Evolutionary conservation across 2,797 vertebrate genomes (phyloP).

Genomic region (Gephyroberyx darwinii): DNA sequence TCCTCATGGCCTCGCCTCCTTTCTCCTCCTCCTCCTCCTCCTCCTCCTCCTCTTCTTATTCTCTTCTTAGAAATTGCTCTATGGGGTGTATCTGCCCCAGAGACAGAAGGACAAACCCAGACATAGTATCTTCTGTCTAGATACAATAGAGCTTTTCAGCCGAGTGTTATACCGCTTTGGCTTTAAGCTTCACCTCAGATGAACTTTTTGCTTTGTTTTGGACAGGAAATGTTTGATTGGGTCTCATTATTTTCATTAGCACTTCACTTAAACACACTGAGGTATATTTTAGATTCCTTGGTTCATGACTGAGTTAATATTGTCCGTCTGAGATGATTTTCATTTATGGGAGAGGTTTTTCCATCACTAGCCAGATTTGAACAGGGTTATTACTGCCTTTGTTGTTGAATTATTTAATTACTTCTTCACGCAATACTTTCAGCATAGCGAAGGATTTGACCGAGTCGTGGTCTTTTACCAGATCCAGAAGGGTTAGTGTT

Average conservation of each 20-base stretch:
- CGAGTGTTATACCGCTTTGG: not conserved
- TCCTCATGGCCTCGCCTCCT: conserved; percentile 61
- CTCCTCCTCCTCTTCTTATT: conserved; percentile 30
- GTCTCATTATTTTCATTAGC: conserved; percentile 3
- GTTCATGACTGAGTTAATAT: not conserved
- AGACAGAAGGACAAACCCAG: conserved; percentile 63
- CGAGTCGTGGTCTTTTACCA: not conserved
- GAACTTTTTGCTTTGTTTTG: conserved; percentile 39
- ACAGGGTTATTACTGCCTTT: not conserved
- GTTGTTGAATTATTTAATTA: conserved; percentile 2
- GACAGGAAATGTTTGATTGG: not conserved
- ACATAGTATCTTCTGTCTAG: conserved; percentile 21
- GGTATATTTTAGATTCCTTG: not conserved
- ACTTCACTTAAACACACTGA: not conserved
- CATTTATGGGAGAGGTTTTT: conserved; percentile 13
- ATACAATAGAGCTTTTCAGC: conserved; percentile 1
- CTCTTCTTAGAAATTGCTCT: conserved; percentile 48
- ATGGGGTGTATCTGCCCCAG: conserved; percentile 60
- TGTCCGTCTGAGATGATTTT: not conserved
- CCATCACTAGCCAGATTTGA: conserved; percentile 9
- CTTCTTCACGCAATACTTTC: not conserved
- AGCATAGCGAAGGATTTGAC: not conserved
- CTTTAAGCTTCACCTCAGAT: conserved; percentile 18
- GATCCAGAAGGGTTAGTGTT: not conserved
- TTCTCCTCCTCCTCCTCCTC: conserved; percentile 47